phyloP scores from a whole-genome alignment of 1,140 invertebrate species.

The Rhagoletis zephyria region DNA sequence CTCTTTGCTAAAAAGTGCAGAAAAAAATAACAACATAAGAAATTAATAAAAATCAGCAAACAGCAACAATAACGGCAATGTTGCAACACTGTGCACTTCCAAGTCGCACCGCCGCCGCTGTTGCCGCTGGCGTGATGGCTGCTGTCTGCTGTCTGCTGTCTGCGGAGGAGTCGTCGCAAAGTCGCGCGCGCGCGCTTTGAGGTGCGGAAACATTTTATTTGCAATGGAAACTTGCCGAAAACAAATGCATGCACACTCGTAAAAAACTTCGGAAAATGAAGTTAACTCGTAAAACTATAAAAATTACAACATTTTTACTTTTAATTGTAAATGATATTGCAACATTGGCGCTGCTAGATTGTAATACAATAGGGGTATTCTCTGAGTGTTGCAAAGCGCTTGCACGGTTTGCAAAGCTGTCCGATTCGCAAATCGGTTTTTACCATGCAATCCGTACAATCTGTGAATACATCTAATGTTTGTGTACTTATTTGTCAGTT shows the following conservation, averaged over 20 bases:
- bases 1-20: too few relatives aligned
- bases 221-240: slow-evolving; percentile 25
- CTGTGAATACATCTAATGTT: too few relatives aligned
- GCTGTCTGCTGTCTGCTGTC: not conserved
- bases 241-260: not conserved
- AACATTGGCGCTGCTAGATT: not conserved
- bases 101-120: not conserved
- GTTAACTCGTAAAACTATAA: slow-evolving; percentile 31
- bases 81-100: not conserved
- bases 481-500: not conserved
- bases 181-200: slow-evolving; percentile 28
- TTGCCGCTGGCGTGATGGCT: not conserved
- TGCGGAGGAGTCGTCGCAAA: not conserved
- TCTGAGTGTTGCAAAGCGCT: too few relatives aligned
- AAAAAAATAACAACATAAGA: too few relatives aligned
- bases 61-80: not conserved
- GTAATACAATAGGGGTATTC: too few relatives aligned
- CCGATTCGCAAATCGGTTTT: too few relatives aligned
- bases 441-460: too few relatives aligned
- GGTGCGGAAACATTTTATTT: slow-evolving; percentile 20
- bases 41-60: not conserved
- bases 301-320: slow-evolving; percentile 48
- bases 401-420: too few relatives aligned
- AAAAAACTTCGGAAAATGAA: not conserved
- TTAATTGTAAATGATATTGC: slow-evolving; percentile 22